Conservation (phyloP, 2,797 vertebrate species). For the Platalea minor region DNA sequence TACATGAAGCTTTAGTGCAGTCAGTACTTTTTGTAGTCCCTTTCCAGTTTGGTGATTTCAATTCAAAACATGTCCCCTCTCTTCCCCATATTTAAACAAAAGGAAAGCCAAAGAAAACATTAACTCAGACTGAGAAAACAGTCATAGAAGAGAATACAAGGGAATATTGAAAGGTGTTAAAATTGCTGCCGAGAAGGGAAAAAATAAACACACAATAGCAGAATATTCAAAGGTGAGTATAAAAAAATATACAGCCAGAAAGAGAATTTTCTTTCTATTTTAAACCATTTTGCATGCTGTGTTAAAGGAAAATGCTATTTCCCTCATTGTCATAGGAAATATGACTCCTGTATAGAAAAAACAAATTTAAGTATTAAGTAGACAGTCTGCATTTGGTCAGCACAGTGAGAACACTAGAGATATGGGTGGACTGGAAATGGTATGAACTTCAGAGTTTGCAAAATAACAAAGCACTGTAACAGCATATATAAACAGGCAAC, state of each 20-base stretch:
- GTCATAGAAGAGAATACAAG: not conserved
- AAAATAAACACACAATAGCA: not conserved
- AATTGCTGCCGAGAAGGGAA: not conserved
- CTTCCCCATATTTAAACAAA: conserved; percentile 1
- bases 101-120: conserved; percentile 22
- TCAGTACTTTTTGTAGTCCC: not conserved
- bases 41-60: conserved; percentile 13
- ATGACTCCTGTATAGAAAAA: not conserved
- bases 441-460: not conserved
- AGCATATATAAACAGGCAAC: not conserved
- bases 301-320: not conserved
- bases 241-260: not conserved
- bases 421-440: not conserved
- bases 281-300: not conserved
- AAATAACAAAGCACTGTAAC: not conserved
- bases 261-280: not conserved
- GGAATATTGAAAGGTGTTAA: not conserved
- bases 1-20: not conserved
- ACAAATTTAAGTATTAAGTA: not conserved
- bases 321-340: not conserved
- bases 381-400: not conserved
- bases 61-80: not conserved
- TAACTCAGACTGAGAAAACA: not conserved
- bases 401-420: not conserved
- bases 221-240: not conserved